phyloP scores from a whole-genome alignment of 2,113 vertebrate species.

The Rhagologus leucostigma region DNA sequence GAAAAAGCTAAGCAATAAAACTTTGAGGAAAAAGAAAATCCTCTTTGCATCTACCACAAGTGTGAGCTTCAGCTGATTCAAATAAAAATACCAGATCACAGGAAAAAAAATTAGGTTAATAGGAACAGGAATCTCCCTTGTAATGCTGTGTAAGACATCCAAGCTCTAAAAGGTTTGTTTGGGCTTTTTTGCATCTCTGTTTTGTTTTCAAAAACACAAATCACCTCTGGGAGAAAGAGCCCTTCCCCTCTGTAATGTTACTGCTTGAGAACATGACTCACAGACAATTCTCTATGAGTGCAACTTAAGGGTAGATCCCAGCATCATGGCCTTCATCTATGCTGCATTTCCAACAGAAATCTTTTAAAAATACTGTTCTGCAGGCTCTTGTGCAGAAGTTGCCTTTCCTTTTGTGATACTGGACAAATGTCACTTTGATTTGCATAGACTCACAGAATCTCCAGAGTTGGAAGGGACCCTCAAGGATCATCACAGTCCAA shows the following conservation, averaged over 20 bases:
- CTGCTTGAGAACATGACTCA: not conserved
- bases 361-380: not conserved
- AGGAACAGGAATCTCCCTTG: not conserved
- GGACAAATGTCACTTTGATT: not conserved
- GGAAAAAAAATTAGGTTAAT: not conserved
- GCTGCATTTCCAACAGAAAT: not conserved
- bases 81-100: not conserved
- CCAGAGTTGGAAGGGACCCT: not conserved
- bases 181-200: not conserved
- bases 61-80: not conserved
- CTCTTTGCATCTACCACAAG: not conserved
- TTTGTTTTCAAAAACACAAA: not conserved
- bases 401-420: rapidly evolving
- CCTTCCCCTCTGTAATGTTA: not conserved
- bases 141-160: not conserved
- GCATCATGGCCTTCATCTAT: not conserved
- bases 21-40: not conserved
- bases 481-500: not conserved
- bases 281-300: rapidly evolving
- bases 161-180: not conserved
- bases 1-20: not conserved
- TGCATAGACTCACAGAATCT: not conserved
- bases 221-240: not conserved
- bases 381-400: not conserved
- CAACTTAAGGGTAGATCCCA: not conserved